phyloP scores from a whole-genome alignment of 2,888 invertebrate genomes.

The Quadroppia sp. region DNA sequence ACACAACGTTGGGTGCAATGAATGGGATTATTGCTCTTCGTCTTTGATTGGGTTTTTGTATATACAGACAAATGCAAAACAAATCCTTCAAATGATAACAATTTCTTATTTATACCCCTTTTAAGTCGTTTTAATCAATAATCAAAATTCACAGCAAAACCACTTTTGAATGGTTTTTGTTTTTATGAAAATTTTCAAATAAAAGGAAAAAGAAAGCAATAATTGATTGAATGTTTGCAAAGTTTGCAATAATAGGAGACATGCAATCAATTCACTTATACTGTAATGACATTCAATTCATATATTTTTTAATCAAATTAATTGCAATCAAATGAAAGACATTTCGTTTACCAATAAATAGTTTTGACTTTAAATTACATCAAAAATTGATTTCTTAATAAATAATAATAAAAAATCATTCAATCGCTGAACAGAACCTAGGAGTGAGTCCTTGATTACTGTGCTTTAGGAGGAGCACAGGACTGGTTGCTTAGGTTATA shows the following conservation, averaged over 20 bases:
- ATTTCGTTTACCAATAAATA: constrained; percentile 2
- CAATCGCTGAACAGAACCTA: not conserved
- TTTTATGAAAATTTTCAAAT: no score
- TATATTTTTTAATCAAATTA: not conserved
- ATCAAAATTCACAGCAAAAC: no score
- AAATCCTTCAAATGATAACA: no score
- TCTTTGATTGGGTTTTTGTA: no score
- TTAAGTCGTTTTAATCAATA: not conserved
- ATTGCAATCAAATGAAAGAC: not conserved
- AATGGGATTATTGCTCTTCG: no score
- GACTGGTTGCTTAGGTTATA: constrained; percentile 4
- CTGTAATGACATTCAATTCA: constrained; percentile 1
- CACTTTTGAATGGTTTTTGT: no score
- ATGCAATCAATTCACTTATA: not conserved
- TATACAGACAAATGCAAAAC: no score
- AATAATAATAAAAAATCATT: not conserved
- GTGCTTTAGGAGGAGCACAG: constrained; percentile 16
- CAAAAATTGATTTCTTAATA: constrained; percentile 17
- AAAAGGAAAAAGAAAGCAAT: not conserved
- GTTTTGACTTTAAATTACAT: not conserved
- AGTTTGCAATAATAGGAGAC: not conserved
- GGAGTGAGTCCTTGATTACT: constrained; percentile 24
- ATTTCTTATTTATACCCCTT: not conserved
- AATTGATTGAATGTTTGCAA: not conserved
- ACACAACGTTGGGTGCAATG: no score